These are phyloP conservation scores for Polyommatus iphigenia DNA, from an alignment of 2,888 invertebrate genomes.

Conservation along the genomic window DNA sequence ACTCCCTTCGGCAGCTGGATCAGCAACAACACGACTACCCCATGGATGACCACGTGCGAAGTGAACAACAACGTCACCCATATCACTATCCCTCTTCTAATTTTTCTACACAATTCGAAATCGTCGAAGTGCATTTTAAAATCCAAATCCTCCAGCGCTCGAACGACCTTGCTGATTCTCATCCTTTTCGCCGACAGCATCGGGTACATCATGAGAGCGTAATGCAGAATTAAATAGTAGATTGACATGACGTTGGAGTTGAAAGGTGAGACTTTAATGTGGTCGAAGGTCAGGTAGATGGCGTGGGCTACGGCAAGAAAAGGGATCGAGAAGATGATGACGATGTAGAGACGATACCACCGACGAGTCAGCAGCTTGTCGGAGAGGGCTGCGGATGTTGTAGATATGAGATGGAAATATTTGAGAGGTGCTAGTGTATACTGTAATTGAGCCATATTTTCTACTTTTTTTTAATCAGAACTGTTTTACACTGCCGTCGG, in stretches of 20 bases:
- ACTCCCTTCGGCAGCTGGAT: not conserved
- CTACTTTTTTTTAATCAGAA: not conserved
- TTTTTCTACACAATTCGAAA: not conserved
- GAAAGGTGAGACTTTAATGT: not conserved
- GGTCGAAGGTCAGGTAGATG: not conserved
- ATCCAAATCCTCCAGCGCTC: not conserved
- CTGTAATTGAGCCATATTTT: not conserved
- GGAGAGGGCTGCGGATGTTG: not conserved
- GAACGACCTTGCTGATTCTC: not conserved
- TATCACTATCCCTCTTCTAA: not conserved
- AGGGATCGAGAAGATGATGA: not conserved
- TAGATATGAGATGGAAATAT: not conserved
- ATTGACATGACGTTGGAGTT: not conserved
- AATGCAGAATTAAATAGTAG: constrained; percentile 3
- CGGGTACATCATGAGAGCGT: not conserved
- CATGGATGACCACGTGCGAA: not conserved
- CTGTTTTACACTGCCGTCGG: not conserved
- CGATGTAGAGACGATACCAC: not conserved
- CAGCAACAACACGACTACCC: not conserved
- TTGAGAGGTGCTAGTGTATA: not conserved
- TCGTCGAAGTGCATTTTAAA: constrained; percentile 10
- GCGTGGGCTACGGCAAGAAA: not conserved
- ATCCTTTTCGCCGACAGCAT: constrained; percentile 7
- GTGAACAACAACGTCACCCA: not conserved
- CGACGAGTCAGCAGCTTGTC: not conserved